Percentiles rank a stretch among this genome's conserved stretches.
These are phyloP conservation scores for Pimpla rufipes DNA, from an alignment of 2,888 invertebrate species.

Conservation along the genomic window DNA sequence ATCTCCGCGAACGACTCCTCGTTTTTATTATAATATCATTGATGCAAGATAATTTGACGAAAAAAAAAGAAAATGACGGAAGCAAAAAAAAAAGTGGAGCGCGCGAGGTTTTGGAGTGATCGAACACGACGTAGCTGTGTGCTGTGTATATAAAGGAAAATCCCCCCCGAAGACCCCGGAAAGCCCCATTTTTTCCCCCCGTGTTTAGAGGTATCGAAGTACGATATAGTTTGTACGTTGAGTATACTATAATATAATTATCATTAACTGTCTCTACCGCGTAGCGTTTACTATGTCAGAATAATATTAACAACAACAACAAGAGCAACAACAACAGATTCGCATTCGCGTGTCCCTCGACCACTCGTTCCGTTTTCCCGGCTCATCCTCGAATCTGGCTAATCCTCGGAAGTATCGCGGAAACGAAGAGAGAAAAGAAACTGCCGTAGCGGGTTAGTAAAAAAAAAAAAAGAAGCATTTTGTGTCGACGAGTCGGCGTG, in stretches of 20 bases:
- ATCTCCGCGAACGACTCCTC: conserved; percentile 45
- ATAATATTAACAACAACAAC: conserved; percentile 70
- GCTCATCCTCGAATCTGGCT: conserved; percentile 19
- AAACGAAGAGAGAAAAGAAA: conserved; percentile 57
- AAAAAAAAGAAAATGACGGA: conserved; percentile 8
- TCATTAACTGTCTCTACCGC: conserved; percentile 76
- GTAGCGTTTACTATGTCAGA: conserved; percentile 76
- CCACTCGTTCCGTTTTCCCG: conserved; percentile 27
- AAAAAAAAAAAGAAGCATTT: neutral
- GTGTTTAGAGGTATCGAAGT: conserved; percentile 72
- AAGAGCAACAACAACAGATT: conserved; percentile 28
- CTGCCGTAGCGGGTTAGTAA: conserved; percentile 70
- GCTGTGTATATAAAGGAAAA: conserved; percentile 78
- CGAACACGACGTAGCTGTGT: conserved; percentile 69
- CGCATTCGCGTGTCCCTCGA: conserved; percentile 45
- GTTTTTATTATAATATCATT: conserved; percentile 27
- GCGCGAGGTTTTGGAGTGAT: conserved; percentile 35
- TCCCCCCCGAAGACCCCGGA: conserved; percentile 60
- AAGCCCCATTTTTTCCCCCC: conserved; percentile 32
- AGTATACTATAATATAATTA: conserved; percentile 76
- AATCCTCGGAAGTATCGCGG: conserved; percentile 46
- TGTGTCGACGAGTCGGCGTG: too few relatives aligned
- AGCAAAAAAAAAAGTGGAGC: neutral
- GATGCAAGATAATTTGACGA: conserved; percentile 24
- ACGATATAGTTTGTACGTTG: conserved; percentile 76